Percentiles rank a stretch among this genome's conserved stretches.
These are phyloP conservation scores for Podarcis siculus DNA, from an alignment of 2,797 vertebrate genomes.

Conservation along the genomic window DNA sequence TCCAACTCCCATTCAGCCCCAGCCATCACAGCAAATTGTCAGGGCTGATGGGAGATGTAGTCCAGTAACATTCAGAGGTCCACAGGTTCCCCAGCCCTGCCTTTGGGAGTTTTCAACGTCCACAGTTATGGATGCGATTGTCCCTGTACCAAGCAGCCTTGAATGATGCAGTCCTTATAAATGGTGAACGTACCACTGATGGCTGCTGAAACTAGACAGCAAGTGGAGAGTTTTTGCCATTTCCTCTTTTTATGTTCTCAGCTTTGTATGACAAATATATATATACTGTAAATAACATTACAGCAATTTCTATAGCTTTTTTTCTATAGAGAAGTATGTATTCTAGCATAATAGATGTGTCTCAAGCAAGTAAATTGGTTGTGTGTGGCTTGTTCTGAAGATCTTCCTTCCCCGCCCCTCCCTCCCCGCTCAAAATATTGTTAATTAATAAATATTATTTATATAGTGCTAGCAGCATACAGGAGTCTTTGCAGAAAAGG, in stretches of 20 bases:
- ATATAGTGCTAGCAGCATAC: neutral
- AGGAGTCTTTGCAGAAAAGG: neutral
- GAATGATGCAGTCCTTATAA: slow-evolving; percentile 92
- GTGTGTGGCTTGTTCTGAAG: neutral
- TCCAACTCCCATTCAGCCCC: no score
- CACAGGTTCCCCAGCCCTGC: no score
- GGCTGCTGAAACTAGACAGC: slow-evolving; percentile 83
- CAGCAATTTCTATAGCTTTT: slow-evolving; percentile 31
- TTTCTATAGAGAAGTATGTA: neutral
- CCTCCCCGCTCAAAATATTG: neutral
- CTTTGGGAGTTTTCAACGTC: no score
- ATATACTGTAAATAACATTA: slow-evolving; percentile 64
- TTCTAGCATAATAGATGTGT: slow-evolving; percentile 29
- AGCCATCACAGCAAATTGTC: no score
- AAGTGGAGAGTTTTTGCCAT: slow-evolving; percentile 62
- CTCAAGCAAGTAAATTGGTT: neutral
- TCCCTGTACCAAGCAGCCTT: slow-evolving; percentile 78
- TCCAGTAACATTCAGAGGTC: neutral
- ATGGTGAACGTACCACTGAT: slow-evolving; percentile 83
- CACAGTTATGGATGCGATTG: neutral
- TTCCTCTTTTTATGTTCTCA: slow-evolving; percentile 54
- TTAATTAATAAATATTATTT: neutral
- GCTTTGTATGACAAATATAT: slow-evolving; percentile 67
- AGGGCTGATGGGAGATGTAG: no score
- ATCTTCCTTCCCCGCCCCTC: neutral